Base-by-base conservation (phyloP, 2,888 invertebrate species). In the Cheilosia pagana region DNA sequence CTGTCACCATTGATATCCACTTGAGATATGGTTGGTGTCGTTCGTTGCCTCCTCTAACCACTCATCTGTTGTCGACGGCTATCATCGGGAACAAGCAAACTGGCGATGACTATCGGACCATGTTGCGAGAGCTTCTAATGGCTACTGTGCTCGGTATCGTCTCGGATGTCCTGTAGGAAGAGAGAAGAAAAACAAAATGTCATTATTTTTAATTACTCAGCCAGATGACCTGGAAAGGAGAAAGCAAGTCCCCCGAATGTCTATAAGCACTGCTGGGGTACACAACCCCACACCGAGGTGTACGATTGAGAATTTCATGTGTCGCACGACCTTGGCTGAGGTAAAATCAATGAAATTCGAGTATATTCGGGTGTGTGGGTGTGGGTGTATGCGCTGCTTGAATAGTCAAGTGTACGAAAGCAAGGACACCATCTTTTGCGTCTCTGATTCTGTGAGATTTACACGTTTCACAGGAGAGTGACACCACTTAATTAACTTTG, bases 401-500 rank as follows among this genome's bases (percentile, higher is more conserved):
- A 41, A 39, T 31, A 53, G 35, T 16, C 50, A 45, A 50, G 50
- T 43, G 55, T n/a, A 12, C 41, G n/a, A 7, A 48, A 68, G 62
- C 60, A 55, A 60, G 70, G 52, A 75, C 68, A 35, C 35, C 12
- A 75, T 81, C 23, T 75, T 71, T 52, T 31, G 65, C 39, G 52
- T 52, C 45, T 60, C n/a, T 74, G 53, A 48, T 53, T 39, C 60
- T 60, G 39, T 53, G 45, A 43, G 60, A 62, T 41, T 57, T 60
- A 31, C 72, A 67, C 77, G 77, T 60, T 65, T 59, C 45, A 19
- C 41, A 6, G 55, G 31, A 57, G 50, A 68, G 52, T 50, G 68
- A 31, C 78, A 57, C 59, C 83, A 75, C 83, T 78, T 83, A 83
- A 83, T 83, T 83, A 83, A 83, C 74, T 70, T 65, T 70, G 21